Base-by-base conservation (phyloP, 2,113 vertebrate genomes). In the Felis chaus region DNA sequence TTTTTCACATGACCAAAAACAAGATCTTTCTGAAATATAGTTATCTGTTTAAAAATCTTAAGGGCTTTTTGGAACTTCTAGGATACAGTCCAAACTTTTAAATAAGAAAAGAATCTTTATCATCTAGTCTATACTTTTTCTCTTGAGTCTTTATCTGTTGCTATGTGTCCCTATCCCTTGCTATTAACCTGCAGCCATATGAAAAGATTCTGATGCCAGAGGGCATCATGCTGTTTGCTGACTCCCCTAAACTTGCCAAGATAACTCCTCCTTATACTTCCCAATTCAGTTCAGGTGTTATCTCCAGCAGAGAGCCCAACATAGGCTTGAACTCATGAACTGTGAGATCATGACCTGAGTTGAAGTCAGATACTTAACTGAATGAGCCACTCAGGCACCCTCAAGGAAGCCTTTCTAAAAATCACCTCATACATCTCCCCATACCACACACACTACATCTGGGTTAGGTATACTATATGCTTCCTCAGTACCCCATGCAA, bases 371-470 rank as follows among this genome's bases (percentile, higher is more conserved):
- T 25, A 21, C 57, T 9, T 23, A 61, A 61, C 21, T 61, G 57
- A 61, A 19, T 61, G 57, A 61, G 57, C 57, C 57, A 61, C 57
- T 7, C 21, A 23, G 55, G 57, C 21, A 23, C 57, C 57, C 55
- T 69, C 39, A 94, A 83, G 68, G 63, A 69, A 88, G 69, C 1
- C 73, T 87, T 93, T 96, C 85, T 76, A 92, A 68, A 91, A 95
- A 81, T 21, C 16, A 82, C 48, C 7, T 45, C 15, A 83, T 36
- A 53, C 12, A 83, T 71, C 69, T 93, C 15, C 6, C 8, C 31
- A 90, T 4, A 66, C 16, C 14, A 68, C 3, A 7, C 14, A 66
- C 89, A 81, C 55, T 84, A 95, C 69, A 71, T 65, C 5, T 87
- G 41, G 55, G 33, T 63, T 81, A 92, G 3, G 55, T 21, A 53